These are phyloP conservation scores for Caerostris darwini DNA, from an alignment of 1,140 invertebrate genomes.

Conservation along the genomic window DNA sequence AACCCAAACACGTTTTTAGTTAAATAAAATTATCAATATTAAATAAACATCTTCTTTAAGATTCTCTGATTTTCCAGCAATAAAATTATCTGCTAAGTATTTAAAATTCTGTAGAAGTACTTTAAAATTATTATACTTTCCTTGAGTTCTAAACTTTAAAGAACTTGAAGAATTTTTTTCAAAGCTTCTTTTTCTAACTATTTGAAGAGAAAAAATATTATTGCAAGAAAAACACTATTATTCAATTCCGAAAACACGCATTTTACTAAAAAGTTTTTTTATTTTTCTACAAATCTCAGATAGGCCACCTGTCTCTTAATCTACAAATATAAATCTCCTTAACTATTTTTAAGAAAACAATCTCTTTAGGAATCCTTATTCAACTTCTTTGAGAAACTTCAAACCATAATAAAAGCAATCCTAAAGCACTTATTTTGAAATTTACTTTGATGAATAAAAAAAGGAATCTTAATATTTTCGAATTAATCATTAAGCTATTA, in stretches of 20 bases:
- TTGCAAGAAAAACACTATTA: background rate
- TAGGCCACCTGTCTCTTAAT: background rate
- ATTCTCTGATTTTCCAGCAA: background rate
- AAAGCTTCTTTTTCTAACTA: background rate
- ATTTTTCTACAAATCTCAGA: conserved; percentile 14
- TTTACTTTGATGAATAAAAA: background rate
- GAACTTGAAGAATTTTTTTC: background rate
- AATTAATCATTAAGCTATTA: background rate
- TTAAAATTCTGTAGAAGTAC: background rate
- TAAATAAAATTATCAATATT: background rate
- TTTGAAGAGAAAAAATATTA: background rate
- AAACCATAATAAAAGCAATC: background rate
- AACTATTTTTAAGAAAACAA: conserved; percentile 5
- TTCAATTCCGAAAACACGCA: background rate
- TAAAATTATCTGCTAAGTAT: background rate
- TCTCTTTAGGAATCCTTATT: background rate
- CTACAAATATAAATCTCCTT: background rate
- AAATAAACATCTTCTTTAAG: background rate
- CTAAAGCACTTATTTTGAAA: background rate
- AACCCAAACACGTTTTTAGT: background rate
- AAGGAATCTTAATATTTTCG: background rate
- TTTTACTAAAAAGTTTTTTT: background rate
- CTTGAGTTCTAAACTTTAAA: background rate
- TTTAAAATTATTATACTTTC: background rate
- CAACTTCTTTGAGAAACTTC: background rate